Evolutionary conservation across 2,113 vertebrate species (phyloP).

Genomic region (Triplophysa dalaica): DNA sequence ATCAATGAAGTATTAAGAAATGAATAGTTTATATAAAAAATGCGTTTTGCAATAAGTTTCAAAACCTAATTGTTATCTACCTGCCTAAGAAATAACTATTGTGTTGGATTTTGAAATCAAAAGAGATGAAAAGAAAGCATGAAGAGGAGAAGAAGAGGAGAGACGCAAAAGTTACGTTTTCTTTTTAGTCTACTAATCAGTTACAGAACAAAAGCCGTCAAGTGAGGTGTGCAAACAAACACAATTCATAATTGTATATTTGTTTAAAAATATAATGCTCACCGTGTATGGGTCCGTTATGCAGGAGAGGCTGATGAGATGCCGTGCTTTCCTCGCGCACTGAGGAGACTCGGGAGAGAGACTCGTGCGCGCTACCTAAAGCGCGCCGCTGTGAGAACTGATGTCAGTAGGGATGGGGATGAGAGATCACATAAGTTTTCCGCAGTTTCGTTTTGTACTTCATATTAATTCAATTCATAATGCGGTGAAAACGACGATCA

Average conservation of each 20-base stretch:
- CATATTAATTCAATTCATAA: too few species aligned
- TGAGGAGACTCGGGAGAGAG: background rate
- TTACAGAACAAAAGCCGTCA: background rate
- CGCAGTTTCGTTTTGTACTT: too few species aligned
- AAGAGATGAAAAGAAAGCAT: background rate
- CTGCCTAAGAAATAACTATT: background rate
- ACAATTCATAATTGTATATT: background rate
- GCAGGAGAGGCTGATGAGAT: background rate
- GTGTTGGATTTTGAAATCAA: background rate
- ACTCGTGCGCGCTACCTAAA: conserved; percentile 12
- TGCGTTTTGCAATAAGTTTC: background rate
- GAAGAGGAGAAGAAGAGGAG: background rate
- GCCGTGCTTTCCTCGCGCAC: background rate
- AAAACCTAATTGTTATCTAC: background rate
- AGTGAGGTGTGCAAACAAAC: background rate
- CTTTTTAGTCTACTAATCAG: background rate
- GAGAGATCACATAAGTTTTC: too few species aligned
- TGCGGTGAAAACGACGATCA: too few species aligned
- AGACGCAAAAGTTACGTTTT: background rate
- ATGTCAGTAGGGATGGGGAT: background rate
- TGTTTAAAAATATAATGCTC: background rate
- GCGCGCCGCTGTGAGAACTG: conserved; percentile 23
- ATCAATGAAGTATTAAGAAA: background rate
- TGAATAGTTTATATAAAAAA: background rate
- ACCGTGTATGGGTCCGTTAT: conserved; percentile 10